Evolutionary conservation across 2,888 invertebrate species (phyloP), one percentile per base, ranked within the genome.

Genomic region (Campopleginae sp.): DNA sequence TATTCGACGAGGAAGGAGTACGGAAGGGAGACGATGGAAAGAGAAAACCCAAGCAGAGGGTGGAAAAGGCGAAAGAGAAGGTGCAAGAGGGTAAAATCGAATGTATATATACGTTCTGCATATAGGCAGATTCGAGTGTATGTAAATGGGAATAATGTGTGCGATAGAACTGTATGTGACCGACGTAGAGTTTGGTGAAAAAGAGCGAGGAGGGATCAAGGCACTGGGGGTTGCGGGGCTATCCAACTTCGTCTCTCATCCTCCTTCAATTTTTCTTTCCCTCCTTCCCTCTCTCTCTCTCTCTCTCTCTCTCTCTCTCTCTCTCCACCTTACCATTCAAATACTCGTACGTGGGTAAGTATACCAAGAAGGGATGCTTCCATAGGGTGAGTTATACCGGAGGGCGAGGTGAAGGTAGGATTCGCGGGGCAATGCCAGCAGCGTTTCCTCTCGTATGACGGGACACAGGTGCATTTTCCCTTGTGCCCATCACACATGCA

Each of bases 391-490:
- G 75, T 79, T 27, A 38, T 38, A 63, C 54, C 19, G 79, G 51
- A 44, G 63, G 80, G 80, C 23, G 27, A 58, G 54, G 54, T 58
- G 54, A 58, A 58, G 23, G 54, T 58, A 80, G 80, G 66, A 72
- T 85, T 82, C 85, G 54, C 54, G 23, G 78, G 79, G 85, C 68
- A 51, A 74, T 68, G 70, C 75, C 79, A 74, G 48, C 66, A 70
- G 51, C 76, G 71, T 78, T 86, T 70, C 33, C 48, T 77, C 86
- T 79, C 86, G 84, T 87, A 86, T 82, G 86, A 83, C 84, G 83
- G 83, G 85, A 84, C 86, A 82, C 87, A 88, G 87, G 87, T 87
- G 87, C 86, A 87, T 86, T 87, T 85, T 78, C 82, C 76, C 80
- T 77, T 79, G 68, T 80, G 74, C 68, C 65, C 85, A 63, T 71